Evolutionary conservation across 2,797 vertebrate species (phyloP).

Genomic region (Pelobates cultripes): DNA sequence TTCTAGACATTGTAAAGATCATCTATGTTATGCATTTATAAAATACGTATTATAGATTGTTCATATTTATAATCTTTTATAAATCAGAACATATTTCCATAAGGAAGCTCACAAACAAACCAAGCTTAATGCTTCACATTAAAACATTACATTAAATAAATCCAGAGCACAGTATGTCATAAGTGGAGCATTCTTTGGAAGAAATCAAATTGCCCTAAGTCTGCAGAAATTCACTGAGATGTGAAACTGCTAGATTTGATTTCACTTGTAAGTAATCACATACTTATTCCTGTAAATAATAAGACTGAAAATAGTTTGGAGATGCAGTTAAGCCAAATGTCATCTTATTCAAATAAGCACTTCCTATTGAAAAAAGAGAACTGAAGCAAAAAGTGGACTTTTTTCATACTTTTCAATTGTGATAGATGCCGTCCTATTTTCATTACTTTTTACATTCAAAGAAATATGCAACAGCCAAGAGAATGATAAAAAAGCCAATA

Average conservation of each 20-base stretch:
- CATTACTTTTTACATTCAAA: not conserved
- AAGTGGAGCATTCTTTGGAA: constrained; percentile 50
- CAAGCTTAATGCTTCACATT: constrained; percentile 29
- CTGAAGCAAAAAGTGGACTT: constrained; percentile 15
- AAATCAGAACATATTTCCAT: constrained; percentile 17
- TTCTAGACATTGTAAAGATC: too few relatives aligned
- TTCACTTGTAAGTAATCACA: constrained; percentile 48
- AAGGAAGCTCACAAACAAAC: constrained; percentile 26
- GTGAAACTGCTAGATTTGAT: constrained; percentile 54
- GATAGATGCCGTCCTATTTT: constrained; percentile 10
- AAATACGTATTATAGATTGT: too few relatives aligned
- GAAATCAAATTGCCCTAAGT: constrained; percentile 53
- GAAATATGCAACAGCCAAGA: not conserved
- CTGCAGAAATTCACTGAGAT: constrained; percentile 52
- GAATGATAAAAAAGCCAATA: too few relatives aligned
- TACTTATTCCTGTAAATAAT: constrained; percentile 52
- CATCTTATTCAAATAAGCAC: constrained; percentile 52
- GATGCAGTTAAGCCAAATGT: constrained; percentile 54
- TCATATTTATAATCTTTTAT: too few relatives aligned
- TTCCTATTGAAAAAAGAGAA: constrained; percentile 31
- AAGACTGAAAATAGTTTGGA: constrained; percentile 49
- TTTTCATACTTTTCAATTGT: not conserved
- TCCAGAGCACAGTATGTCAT: constrained; percentile 37
- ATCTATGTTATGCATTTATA: too few relatives aligned
- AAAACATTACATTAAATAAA: constrained; percentile 45